Evolutionary conservation across 2,113 vertebrate species (phyloP), one percentile per base, ranked within the genome.

Genomic region (Gasterosteus nipponicus): DNA sequence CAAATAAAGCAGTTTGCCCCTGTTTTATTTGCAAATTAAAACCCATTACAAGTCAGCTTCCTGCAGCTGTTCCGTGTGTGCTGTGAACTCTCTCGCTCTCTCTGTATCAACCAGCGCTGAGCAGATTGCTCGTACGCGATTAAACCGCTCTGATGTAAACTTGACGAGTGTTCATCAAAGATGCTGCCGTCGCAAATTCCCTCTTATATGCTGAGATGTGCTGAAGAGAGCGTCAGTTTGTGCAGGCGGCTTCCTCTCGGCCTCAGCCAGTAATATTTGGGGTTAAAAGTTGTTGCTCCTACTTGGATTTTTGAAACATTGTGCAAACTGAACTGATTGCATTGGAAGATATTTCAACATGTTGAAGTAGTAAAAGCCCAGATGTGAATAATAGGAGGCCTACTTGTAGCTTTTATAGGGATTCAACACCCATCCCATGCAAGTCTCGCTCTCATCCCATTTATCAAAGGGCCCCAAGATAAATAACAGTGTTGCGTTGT

Each of bases 21-120:
- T 57, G 69, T 78, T 87, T 86, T 73, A 82, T 85, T 85, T 80
- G 66, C 69, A 75, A 82, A 87, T 81, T 72, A 75, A 84, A 79
- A 75, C 70, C 54, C 31, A 63, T 63, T 80, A 63, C 66, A 61
- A 49, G 63, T 70, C 62, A 26, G 35, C 1, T 0, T 77, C 38
- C 56, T 69, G 58, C 7, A 56, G 72, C 69, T 72, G 79, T 22
- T 66, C 49, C 76, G 60, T 75, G 29, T 64, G 64, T 31, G 22
- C 41, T 10, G 11, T 49, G 77, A 67, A 73, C 38, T 80, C 44
- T 51, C 35, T 10, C 2, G n/a, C 29, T 26, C 51, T 54, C 35
- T 51, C 58, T 39, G 44, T 14, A 72, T 62, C 46, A 68, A 59
- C 53, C 74, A 51, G 54, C n/a, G 4, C 7, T 9, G 29, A 75